A percentile compares a stretch with the other conserved stretches of the same genome.
Evolutionary conservation across 1,140 invertebrate species (phyloP).

Genomic region (Penaeus chinensis): DNA sequence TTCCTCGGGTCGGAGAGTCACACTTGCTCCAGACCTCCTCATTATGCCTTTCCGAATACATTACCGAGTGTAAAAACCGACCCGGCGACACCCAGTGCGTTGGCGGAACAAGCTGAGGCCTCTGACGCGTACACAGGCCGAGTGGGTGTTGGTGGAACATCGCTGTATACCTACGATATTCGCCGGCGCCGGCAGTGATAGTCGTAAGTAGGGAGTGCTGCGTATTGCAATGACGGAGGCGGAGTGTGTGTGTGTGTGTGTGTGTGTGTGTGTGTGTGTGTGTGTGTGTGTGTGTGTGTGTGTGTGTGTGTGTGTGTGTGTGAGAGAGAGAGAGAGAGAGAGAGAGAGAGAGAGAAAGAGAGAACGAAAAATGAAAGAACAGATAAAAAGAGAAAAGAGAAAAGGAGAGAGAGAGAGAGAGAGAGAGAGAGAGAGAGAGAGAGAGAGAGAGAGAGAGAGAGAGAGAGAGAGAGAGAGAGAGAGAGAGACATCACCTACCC

Average conservation of each 20-base stretch:
- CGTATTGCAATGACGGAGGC: no score
- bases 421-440: not conserved
- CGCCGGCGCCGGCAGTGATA: no score
- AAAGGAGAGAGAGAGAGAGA: slow-evolving; percentile 19
- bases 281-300: slow-evolving; percentile 19
- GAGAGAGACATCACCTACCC: not conserved
- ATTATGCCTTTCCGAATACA: slow-evolving; percentile 16
- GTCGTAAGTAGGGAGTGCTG: no score
- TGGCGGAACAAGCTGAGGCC: no score
- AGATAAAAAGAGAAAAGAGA: slow-evolving; percentile 1
- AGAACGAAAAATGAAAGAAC: not conserved
- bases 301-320: not conserved
- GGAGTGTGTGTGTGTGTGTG: not conserved
- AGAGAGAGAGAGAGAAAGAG: not conserved
- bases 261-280: slow-evolving; percentile 25
- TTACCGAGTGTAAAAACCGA: slow-evolving; percentile 24
- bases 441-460: no score
- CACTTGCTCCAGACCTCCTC: slow-evolving; percentile 22
- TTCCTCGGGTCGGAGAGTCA: not conserved
- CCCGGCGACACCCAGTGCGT: no score
- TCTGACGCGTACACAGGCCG: no score
- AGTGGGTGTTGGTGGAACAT: no score
- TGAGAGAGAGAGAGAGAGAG: not conserved
- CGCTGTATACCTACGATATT: no score
- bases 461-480: not conserved